A percentile compares a stretch with the other conserved stretches of the same genome.
These are phyloP conservation scores for Bovichtus diacanthus DNA, from an alignment of 2,797 vertebrate species.

Conservation along the genomic window DNA sequence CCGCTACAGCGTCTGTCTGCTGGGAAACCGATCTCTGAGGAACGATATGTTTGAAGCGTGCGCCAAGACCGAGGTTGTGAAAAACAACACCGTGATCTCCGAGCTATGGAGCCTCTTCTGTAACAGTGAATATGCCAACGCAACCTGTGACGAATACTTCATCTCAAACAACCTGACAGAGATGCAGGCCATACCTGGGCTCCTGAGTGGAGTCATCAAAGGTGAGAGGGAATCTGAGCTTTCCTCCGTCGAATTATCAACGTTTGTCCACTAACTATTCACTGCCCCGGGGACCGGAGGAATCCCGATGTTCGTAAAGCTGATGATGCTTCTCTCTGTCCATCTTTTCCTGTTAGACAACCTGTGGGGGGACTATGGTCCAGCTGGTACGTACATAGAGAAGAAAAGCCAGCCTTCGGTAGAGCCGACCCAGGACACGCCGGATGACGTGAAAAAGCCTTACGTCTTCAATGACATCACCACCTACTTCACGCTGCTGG, in stretches of 20 bases:
- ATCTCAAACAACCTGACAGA: slow-evolving; percentile 88
- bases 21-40: slow-evolving; percentile 91
- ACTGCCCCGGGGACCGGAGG: neutral
- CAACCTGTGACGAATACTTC: slow-evolving; percentile 91
- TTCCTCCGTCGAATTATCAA: neutral
- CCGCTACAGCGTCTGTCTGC: slow-evolving; percentile 88
- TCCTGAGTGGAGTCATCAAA: slow-evolving; percentile 88
- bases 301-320: neutral
- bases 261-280: neutral
- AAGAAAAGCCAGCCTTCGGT: slow-evolving; percentile 75
- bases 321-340: neutral
- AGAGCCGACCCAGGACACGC: slow-evolving; percentile 52
- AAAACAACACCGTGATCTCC: slow-evolving; percentile 80
- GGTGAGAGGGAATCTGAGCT: slow-evolving; percentile 81
- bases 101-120: slow-evolving; percentile 89
- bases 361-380: slow-evolving; percentile 91
- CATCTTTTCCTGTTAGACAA: slow-evolving; percentile 86
- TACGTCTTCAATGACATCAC: slow-evolving; percentile 91
- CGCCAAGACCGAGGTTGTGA: slow-evolving; percentile 77
- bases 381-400: slow-evolving; percentile 84
- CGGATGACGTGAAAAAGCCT: slow-evolving; percentile 33
- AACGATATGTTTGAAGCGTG: slow-evolving; percentile 87
- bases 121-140: slow-evolving; percentile 65
- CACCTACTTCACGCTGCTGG: slow-evolving; percentile 94
- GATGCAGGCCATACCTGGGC: slow-evolving; percentile 91